Base-by-base conservation (phyloP, 2,888 invertebrate species). In the Anagyrus pseudococci region DNA sequence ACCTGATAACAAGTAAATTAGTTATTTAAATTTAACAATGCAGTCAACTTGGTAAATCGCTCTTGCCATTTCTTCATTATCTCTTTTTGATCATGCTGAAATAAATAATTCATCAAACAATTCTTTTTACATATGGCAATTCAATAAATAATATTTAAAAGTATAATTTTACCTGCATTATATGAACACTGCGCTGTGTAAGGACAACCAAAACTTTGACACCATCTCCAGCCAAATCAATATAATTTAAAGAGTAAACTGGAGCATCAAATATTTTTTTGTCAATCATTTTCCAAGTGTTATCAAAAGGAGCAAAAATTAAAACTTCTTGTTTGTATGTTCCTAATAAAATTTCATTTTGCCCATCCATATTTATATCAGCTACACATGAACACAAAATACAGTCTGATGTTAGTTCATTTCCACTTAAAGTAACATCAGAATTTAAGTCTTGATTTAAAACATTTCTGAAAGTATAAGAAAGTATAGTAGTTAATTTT, bases 321-420 rank as follows among this genome's bases (percentile, higher is more conserved):
- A 86, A 73, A 41, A 87, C 75, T 75, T 85, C 84, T 83, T 88
- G 86, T 37, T 86, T 86, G 77, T 88, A 89, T 10, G 87, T 89
- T 58, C 90, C 90, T 37, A 91, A 77, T 22, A 90, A 72, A 61
- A 91, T 85, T 81, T 90, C 90, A 71, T 87, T 85, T 58, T 82
- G 77, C 1, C 89, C 88, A 79, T 90, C 90, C 83, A 90, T 87
- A 77, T 90, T 88, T 54, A 90, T 82, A 77, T 91, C 90, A 6
- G 86, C 86, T 13, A 87, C 82, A 72, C 85, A 85, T 33, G 85
- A 84, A 70, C 87, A 86, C n/a, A 87, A 79, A 40, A 86, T 83
- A 64, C 85, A 83, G 73, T 87, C 88, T 68, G 82, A 85, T 7
- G 68, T 62, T 43, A 81, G 77, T 68, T 87, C 85, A 70, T 85